Percentiles rank a stretch among this genome's conserved stretches.
Evolutionary conservation across 2,888 invertebrate species (phyloP).

Genomic region (Lathronympha strigana): DNA sequence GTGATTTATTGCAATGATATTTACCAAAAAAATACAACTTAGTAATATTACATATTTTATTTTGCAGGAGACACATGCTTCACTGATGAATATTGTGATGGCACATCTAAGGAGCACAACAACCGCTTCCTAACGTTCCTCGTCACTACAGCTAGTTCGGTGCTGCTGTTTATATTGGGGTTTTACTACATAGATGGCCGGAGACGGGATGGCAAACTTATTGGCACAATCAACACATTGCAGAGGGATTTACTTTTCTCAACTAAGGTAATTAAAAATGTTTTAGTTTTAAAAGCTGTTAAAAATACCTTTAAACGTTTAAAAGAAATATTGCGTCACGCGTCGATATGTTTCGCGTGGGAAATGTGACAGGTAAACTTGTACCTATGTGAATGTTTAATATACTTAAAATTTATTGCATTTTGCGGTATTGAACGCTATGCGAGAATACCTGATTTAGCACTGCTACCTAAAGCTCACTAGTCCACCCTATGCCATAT

Average conservation of each 20-base stretch:
- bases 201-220: slow-evolving; percentile 87
- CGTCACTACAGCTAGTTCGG: slow-evolving; percentile 87
- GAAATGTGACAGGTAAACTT: no score
- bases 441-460: no score
- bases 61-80: slow-evolving; percentile 71
- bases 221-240: slow-evolving; percentile 85
- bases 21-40: neutral
- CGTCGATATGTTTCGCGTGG: no score
- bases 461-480: no score
- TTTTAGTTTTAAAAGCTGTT: no score
- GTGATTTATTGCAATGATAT: neutral
- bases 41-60: neutral
- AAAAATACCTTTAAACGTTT: no score
- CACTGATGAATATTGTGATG: slow-evolving; percentile 73
- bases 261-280: slow-evolving; percentile 71
- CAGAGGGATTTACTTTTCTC: slow-evolving; percentile 78
- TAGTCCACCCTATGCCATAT: no score
- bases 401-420: no score
- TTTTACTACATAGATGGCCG: slow-evolving; percentile 91
- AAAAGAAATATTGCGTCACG: no score
- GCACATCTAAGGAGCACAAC: slow-evolving; percentile 61
- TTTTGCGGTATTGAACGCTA: no score
- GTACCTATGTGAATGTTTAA: no score
- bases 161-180: slow-evolving; percentile 89
- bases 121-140: slow-evolving; percentile 84